A percentile compares a stretch with the other conserved stretches of the same genome.
Conservation (phyloP, 1,140 invertebrate species). For the Arion vulgaris region DNA sequence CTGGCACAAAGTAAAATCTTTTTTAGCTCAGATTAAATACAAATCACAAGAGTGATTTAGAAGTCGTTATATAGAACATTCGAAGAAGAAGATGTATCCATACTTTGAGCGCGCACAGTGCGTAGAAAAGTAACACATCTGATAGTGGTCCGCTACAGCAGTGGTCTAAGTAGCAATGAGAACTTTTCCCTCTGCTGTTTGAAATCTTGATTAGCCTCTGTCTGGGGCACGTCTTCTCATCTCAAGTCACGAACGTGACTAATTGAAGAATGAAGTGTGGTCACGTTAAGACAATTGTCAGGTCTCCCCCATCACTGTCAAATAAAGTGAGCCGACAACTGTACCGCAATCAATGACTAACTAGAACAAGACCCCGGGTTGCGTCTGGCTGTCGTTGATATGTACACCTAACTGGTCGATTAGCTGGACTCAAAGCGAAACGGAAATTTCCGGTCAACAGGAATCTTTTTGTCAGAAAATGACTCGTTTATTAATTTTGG, state of each 20-base stretch:
- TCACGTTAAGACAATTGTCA: slow-evolving; percentile 15
- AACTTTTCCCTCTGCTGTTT: too few relatives aligned
- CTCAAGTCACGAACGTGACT: not conserved
- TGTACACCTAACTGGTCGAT: not conserved
- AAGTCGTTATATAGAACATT: too few relatives aligned
- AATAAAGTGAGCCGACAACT: not conserved
- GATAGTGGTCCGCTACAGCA: too few relatives aligned
- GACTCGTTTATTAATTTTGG: not conserved
- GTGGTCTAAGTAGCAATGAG: too few relatives aligned
- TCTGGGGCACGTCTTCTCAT: not conserved
- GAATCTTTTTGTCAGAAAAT: not conserved
- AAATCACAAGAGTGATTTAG: too few relatives aligned
- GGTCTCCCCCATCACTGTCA: slow-evolving; percentile 8
- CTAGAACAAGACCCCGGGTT: not conserved
- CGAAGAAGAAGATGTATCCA: too few relatives aligned
- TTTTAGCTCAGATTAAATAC: too few relatives aligned
- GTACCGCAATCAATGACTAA: slow-evolving; percentile 16
- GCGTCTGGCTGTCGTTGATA: slow-evolving; percentile 26
- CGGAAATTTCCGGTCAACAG: not conserved
- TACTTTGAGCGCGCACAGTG: too few relatives aligned
- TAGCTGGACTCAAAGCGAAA: not conserved
- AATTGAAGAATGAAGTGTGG: not conserved
- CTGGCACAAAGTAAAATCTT: too few relatives aligned
- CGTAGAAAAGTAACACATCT: too few relatives aligned
- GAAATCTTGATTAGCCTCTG: not conserved